Evolutionary conservation across 2,797 vertebrate genomes (phyloP).

Genomic region (Cyprinodon diabolis): DNA sequence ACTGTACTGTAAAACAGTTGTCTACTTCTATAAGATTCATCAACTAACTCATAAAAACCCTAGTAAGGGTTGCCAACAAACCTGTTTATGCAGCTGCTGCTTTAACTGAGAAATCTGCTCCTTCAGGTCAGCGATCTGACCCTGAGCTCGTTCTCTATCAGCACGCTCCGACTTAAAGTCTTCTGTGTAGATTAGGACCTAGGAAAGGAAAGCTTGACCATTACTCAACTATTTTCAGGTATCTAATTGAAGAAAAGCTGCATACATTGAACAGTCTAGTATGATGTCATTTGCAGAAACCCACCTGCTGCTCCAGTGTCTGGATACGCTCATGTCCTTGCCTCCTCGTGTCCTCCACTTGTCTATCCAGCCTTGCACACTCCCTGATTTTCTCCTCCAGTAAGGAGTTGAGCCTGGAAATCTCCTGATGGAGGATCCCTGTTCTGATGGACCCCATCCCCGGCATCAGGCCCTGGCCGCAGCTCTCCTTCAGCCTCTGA

Average conservation of each 20-base stretch:
- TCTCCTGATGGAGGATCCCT: conserved; percentile 86
- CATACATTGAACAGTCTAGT: not conserved
- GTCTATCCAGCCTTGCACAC: conserved; percentile 67
- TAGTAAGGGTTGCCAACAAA: conserved; percentile 48
- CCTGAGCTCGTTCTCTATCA: conserved; percentile 91
- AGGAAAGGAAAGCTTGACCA: not conserved
- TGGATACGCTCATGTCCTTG: conserved; percentile 82
- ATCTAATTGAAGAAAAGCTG: not conserved
- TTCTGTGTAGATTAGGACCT: conserved; percentile 91
- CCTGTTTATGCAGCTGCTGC: conserved; percentile 83
- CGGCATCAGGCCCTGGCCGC: conserved; percentile 33
- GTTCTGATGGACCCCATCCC: conserved; percentile 44
- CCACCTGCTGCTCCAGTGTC: conserved; percentile 94
- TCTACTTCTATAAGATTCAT: too few species aligned
- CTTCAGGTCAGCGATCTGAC: conserved; percentile 87
- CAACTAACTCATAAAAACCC: not conserved
- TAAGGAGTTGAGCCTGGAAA: conserved; percentile 86
- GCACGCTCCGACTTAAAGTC: conserved; percentile 92
- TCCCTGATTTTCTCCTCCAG: conserved; percentile 86
- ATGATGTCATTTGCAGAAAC: not conserved
- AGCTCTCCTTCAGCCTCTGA: conserved; percentile 81
- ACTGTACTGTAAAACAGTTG: too few species aligned
- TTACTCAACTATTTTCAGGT: not conserved
- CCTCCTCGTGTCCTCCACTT: conserved; percentile 70
- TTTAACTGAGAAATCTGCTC: conserved; percentile 82